Conservation (phyloP, 2,888 invertebrate species). For the Harpagoxenus sublaevis region DNA sequence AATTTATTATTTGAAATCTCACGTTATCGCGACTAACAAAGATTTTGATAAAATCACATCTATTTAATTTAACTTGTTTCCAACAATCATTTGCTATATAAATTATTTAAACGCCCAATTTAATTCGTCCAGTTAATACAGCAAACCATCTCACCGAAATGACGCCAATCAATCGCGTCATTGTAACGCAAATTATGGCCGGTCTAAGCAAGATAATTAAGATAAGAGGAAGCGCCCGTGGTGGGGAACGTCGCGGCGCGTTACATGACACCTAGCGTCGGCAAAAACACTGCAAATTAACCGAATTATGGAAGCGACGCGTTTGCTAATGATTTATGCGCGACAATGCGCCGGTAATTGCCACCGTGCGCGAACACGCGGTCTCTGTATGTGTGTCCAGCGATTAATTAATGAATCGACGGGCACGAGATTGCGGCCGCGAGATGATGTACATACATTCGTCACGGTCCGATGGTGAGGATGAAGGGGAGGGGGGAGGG, state of each 20-base stretch:
- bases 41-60: not conserved
- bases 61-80: conserved; percentile 23
- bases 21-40: not conserved
- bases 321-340: conserved; percentile 77
- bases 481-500: not conserved
- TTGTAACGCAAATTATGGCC: conserved; percentile 53
- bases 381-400: conserved; percentile 66
- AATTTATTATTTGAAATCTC: conserved; percentile 29
- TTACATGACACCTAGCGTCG: conserved; percentile 38
- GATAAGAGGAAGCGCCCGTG: conserved; percentile 48
- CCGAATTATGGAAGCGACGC: conserved; percentile 76
- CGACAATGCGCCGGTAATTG: conserved; percentile 77
- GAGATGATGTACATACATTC: conserved; percentile 75
- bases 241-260: conserved; percentile 24
- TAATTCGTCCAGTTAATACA: not conserved
- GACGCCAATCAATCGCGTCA: conserved; percentile 42
- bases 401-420: conserved; percentile 79
- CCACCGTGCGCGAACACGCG: conserved; percentile 67
- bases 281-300: conserved; percentile 77
- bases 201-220: conserved; percentile 59
- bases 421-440: conserved; percentile 75
- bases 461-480: conserved; percentile 67
- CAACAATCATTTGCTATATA: conserved; percentile 8
- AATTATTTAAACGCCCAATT: conserved; percentile 28
- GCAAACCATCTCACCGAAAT: conserved; percentile 27